Evolutionary conservation across 2,797 vertebrate species (phyloP).

Genomic region (Amazona ochrocephala): DNA sequence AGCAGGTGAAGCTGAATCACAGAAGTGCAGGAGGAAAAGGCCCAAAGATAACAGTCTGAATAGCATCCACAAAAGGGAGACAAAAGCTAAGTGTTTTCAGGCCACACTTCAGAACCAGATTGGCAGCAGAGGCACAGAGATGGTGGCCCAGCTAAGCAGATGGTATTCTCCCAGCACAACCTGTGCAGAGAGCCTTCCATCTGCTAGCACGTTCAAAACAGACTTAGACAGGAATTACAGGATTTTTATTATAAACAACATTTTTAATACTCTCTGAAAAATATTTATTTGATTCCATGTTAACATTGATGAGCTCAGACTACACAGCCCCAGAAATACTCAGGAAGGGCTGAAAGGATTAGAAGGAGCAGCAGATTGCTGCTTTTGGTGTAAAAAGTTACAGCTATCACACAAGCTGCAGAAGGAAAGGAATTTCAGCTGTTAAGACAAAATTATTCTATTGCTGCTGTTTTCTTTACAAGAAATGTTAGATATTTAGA

Average conservation of each 20-base stretch:
- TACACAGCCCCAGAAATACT: not conserved
- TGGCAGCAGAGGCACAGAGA: not conserved
- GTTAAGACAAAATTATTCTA: not conserved
- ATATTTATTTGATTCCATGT: constrained; percentile 38
- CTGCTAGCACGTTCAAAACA: not conserved
- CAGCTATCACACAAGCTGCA: not conserved
- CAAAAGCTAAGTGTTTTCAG: not conserved
- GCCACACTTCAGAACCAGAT: not conserved
- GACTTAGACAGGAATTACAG: not conserved
- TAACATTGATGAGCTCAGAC: constrained; percentile 16
- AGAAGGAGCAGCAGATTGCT: not conserved
- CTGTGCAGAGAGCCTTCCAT: not conserved
- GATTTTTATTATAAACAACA: not conserved
- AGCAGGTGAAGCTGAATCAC: not conserved
- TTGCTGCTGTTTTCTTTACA: not conserved
- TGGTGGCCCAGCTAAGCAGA: constrained; percentile 38
- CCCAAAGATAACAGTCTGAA: not conserved
- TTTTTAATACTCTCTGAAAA: constrained; percentile 43
- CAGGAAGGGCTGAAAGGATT: not conserved
- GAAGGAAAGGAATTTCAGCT: not conserved
- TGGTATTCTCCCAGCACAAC: constrained; percentile 9
- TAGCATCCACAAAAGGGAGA: not conserved
- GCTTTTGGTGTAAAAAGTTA: not conserved
- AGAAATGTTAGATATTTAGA: not conserved
- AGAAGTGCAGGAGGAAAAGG: not conserved